Conservation (phyloP, 2,113 vertebrate genomes). For the Crotalus tigris region DNA sequence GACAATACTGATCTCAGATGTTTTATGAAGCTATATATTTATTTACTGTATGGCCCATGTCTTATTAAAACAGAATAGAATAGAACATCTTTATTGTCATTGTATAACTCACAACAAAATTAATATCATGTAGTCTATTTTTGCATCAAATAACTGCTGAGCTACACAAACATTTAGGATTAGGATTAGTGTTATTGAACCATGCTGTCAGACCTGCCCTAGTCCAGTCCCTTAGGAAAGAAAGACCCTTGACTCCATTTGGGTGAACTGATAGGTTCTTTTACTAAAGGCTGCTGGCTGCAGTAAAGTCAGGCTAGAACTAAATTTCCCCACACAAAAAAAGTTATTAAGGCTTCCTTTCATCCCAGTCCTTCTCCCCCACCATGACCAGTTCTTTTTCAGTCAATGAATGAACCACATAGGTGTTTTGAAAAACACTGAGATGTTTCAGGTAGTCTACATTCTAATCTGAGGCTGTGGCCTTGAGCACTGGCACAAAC, state of each 20-base stretch:
- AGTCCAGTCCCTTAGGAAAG: background rate
- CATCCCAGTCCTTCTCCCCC: background rate
- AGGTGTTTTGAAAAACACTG: background rate
- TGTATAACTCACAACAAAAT: no score
- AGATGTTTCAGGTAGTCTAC: background rate
- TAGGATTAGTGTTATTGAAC: background rate
- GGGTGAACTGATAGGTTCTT: background rate
- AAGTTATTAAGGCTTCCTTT: background rate
- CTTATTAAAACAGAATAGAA: background rate
- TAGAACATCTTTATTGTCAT: no score
- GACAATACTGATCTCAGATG: background rate
- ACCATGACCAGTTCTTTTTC: background rate
- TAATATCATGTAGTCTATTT: background rate
- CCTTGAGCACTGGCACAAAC: background rate
- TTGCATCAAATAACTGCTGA: background rate
- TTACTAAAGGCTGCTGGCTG: background rate
- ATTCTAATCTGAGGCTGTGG: background rate
- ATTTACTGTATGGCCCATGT: background rate
- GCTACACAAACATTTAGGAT: background rate
- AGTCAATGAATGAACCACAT: background rate
- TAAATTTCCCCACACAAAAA: background rate
- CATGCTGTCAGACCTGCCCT: background rate
- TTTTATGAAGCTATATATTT: background rate
- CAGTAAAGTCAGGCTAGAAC: background rate
- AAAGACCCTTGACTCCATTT: background rate